Base-by-base conservation (phyloP, 2,888 invertebrate genomes). In the Drosophila eohydei region DNA sequence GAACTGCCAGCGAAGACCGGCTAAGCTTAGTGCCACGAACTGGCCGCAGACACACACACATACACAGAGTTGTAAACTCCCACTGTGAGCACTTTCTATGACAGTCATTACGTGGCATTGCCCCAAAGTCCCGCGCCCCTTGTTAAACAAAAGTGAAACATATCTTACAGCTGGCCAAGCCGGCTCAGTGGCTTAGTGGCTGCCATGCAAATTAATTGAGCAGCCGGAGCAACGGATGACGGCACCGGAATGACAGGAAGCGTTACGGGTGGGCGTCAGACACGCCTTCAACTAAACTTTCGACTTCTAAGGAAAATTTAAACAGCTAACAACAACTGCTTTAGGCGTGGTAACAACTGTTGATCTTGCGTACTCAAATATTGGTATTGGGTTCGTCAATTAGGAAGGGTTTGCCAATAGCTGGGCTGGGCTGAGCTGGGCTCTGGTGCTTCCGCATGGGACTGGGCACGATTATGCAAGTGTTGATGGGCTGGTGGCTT, bases 141-240 rank as follows among this genome's bases (percentile, higher is more conserved):
- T 14, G 28, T 12, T n/a, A 30, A 61, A 69, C 43, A 77, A 71
- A 77, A 61, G 74, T 72, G 78, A 74, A 74, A 74, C 65, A 74
- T 56, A 52, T 56, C 65, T 58, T 50, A 56, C 74, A 80, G 72
- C 78, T 80, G 58, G 78, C 81, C 70, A 80, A 75, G 70, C 83
- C 87, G 83, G 88, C 83, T 78, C n/a, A 57, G 80, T 57, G 68
- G 65, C 78, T 54, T 28, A 55, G 55, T 30, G 59, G 46, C 61
- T 75, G 65, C 62, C 32, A 84, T 84, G 84, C 71, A 84, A 84
- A 84, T 84, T 76, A 84, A 89, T 85, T 85, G 80, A 56, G 61
- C 80, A 64, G 70, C 64, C 69, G 21, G 21, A 21, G 21, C 21
- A 69, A 74, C 63, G 75, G 63, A 50, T 74, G 80, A 74, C 62